phyloP scores from a whole-genome alignment of 2,113 vertebrate species.

The Gopherus flavomarginatus region DNA sequence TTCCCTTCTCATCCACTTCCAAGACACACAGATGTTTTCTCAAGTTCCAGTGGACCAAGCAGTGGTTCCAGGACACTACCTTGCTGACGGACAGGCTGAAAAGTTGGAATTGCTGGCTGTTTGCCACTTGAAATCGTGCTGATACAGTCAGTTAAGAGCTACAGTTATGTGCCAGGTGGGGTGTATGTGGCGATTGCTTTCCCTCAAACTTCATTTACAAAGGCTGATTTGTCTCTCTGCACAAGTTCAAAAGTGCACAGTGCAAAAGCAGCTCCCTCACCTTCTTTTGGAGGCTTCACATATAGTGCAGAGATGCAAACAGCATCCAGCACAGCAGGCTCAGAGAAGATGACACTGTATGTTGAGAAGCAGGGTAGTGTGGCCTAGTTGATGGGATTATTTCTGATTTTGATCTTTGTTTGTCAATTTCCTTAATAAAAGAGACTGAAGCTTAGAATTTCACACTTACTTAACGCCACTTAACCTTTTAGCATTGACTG shows the following conservation, averaged over 20 bases:
- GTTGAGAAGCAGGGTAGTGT: neutral
- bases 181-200: neutral
- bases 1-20: neutral
- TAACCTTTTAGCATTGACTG: neutral
- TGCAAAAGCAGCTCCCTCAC: neutral
- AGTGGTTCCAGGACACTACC: neutral
- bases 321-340: neutral
- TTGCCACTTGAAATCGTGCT: neutral
- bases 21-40: neutral
- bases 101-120: neutral
- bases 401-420: neutral
- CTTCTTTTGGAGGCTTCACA: neutral
- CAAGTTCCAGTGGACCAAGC: neutral
- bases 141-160: neutral
- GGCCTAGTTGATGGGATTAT: neutral
- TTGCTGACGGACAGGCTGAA: constrained; percentile 6
- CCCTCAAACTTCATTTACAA: constrained; percentile 13
- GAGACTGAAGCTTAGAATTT: neutral
- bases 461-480: neutral
- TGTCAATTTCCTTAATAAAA: neutral
- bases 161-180: neutral
- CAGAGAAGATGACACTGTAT: neutral
- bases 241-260: constrained; percentile 11
- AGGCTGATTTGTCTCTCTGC: neutral
- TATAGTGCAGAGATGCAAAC: neutral